A percentile compares a stretch with the other conserved stretches of the same genome.
Evolutionary conservation across 2,113 vertebrate species (phyloP).

Genomic region (Atlantisia rogersi): DNA sequence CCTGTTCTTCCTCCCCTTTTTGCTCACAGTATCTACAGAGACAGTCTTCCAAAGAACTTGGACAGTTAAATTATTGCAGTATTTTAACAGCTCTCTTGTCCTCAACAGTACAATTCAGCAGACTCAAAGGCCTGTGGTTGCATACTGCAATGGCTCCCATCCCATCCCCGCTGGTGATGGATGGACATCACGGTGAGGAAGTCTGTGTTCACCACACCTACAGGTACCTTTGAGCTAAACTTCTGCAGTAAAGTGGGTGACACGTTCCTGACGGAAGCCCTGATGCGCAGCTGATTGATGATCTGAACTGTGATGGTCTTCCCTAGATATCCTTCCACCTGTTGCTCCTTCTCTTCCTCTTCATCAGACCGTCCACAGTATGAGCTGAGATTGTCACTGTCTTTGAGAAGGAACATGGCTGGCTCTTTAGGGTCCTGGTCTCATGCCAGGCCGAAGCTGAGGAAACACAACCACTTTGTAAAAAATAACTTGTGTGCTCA

Average conservation of each 20-base stretch:
- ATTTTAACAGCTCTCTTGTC: background rate
- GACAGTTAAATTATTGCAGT: background rate
- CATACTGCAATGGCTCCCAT: background rate
- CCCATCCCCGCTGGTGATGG: background rate
- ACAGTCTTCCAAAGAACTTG: background rate
- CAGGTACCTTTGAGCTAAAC: background rate
- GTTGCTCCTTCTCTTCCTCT: background rate
- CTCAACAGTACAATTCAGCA: background rate
- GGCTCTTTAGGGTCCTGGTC: background rate
- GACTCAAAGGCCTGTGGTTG: background rate
- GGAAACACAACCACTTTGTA: background rate
- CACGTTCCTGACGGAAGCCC: background rate
- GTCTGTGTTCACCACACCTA: background rate
- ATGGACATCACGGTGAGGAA: background rate
- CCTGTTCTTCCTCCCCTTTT: background rate
- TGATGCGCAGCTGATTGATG: background rate
- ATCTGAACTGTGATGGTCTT: background rate
- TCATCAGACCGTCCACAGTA: background rate
- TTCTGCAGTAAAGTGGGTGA: background rate
- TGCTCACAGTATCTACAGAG: background rate
- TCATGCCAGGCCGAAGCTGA: conserved; percentile 20
- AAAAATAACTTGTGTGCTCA: background rate
- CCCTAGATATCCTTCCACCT: background rate
- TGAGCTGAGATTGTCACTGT: background rate
- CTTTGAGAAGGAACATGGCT: background rate